These are phyloP conservation scores for Seriola aureovittata DNA, from an alignment of 2,113 vertebrate species.

Conservation along the genomic window DNA sequence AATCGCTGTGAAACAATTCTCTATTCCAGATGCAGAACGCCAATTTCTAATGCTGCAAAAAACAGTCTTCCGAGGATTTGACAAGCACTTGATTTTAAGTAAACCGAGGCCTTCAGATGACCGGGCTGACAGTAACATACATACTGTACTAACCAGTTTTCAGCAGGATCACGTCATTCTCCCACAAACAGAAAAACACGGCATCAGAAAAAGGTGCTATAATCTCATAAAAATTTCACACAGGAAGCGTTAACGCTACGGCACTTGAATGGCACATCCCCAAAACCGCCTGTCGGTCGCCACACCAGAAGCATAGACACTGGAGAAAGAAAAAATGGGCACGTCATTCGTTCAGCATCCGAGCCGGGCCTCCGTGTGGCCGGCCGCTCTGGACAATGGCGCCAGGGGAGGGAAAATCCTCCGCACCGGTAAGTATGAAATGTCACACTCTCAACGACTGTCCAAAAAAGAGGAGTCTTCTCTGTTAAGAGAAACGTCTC, in stretches of 20 bases:
- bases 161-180: neutral
- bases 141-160: neutral
- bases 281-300: neutral
- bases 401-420: slow-evolving; percentile 32
- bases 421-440: slow-evolving; percentile 30
- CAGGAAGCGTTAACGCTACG: neutral
- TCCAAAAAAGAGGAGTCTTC: slow-evolving; percentile 23
- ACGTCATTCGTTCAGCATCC: slow-evolving; percentile 31
- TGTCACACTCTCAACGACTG: slow-evolving; percentile 35
- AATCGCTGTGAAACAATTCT: too few species aligned
- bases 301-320: neutral
- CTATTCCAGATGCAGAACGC: too few species aligned
- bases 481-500: slow-evolving; percentile 40
- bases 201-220: neutral
- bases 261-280: neutral
- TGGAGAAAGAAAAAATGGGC: neutral
- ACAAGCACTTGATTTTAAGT: neutral
- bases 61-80: neutral
- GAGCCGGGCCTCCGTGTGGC: slow-evolving; percentile 6
- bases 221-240: neutral
- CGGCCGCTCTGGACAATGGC: slow-evolving; percentile 22
- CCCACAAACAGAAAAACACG: neutral
- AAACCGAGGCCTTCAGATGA: neutral
- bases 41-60: too few species aligned
- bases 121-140: neutral